Evolutionary conservation across 2,888 invertebrate genomes (phyloP).

Genomic region (Lutraria lutraria): DNA sequence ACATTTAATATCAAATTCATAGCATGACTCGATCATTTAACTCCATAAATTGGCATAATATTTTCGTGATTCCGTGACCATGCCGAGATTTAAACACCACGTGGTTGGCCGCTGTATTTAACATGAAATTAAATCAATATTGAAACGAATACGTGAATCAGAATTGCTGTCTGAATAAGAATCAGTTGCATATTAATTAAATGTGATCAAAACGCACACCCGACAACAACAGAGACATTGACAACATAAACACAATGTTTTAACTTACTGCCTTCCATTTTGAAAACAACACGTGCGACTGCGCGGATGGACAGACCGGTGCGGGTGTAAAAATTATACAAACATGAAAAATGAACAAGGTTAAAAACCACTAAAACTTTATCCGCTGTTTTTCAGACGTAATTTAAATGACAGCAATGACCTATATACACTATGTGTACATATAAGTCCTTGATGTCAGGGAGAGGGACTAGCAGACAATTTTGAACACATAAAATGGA

Average conservation of each 20-base stretch:
- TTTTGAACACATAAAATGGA: too few relatives aligned
- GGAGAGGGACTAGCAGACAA: too few relatives aligned
- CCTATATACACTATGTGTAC: too few relatives aligned
- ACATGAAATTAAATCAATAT: not conserved
- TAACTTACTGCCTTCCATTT: slow-evolving; percentile 39
- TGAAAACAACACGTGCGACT: slow-evolving; percentile 45
- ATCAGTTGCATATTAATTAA: not conserved
- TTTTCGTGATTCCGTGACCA: not conserved
- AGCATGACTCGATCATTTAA: too few relatives aligned
- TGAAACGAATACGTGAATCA: not conserved
- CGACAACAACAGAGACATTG: not conserved
- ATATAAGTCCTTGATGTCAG: too few relatives aligned
- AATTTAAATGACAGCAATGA: too few relatives aligned
- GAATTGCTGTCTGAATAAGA: not conserved
- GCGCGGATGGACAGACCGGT: slow-evolving; percentile 27
- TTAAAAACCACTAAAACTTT: slow-evolving; percentile 31
- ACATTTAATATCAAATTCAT: too few relatives aligned
- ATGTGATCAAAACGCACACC: not conserved
- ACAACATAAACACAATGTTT: not conserved
- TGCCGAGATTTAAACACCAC: slow-evolving; percentile 3
- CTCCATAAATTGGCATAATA: too few relatives aligned
- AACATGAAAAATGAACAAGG: not conserved
- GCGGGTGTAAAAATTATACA: not conserved
- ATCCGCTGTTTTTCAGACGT: too few relatives aligned
- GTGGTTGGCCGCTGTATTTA: not conserved